Evolutionary conservation across 2,113 vertebrate genomes (phyloP), one percentile per base, ranked within the genome.

Genomic region (Chloroceryle aenea): DNA sequence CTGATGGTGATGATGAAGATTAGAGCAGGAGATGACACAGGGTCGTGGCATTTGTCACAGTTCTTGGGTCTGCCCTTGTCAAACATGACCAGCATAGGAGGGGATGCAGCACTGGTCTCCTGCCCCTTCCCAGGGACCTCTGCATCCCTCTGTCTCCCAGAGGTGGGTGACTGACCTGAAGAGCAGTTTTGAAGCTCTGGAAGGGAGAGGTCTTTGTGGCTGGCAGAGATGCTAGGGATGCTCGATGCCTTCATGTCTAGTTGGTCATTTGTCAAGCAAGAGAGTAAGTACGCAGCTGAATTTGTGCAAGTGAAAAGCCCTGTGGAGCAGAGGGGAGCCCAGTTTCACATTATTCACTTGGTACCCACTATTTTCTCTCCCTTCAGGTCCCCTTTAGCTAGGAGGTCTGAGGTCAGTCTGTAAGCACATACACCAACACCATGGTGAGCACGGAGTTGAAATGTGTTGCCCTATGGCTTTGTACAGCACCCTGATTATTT

Each of bases 221-320:
- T 30, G 55, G 42, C 64, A 53, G 67, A 59, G 67, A 14, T 29
- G 61, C 72, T 3, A 40, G n/a, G 3, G 62, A 32, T 48, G 21
- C 66, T 77, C 1, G 0, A 8, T 45, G 48, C 9, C 45, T 36
- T 11, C 7, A 1, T 4, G 14, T 36, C 76, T n/a, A 0, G 25
- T 85, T 43, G 64, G 62, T 25, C 69, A 21, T 14, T 58, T 74
- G 50, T 26, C 89, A 61, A 48, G 66, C 30, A 2, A 0, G 4
- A 45, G 66, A 50, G 21, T n/a, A 38, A 84, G 38, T 10, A 7
- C 1, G 8, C 19, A 29, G 64, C 19, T 59, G 42, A 56, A 4
- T 79, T 59, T 23, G 48, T 43, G 71, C 19, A 7, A 80, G n/a
- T 4, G 38, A 67, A 43, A 53, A 45, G 45, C 13, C 32, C 80